These are phyloP conservation scores for Imbricaverruca yamaguchii DNA, from an alignment of 2,888 invertebrate genomes.

Conservation along the genomic window DNA sequence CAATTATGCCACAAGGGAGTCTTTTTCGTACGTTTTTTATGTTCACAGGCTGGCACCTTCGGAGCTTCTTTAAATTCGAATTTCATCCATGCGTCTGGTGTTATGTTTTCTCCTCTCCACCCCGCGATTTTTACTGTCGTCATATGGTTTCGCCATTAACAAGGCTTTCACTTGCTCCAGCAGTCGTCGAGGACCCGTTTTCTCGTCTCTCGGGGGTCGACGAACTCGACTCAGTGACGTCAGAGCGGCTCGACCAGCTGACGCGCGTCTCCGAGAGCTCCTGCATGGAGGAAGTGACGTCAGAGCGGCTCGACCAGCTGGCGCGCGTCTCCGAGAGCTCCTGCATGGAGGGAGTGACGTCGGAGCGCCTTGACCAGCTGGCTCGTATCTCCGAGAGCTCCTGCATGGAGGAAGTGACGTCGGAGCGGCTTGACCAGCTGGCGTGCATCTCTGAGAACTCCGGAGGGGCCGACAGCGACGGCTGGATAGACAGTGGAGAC, in stretches of 20 bases:
- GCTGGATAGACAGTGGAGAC: background rate
- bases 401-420: background rate
- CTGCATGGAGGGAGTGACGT: background rate
- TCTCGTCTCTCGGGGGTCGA: conserved; percentile 22
- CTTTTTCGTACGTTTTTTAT: no score
- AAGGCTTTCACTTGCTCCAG: no score
- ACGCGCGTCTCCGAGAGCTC: conserved; percentile 8
- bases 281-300: background rate
- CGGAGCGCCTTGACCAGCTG: background rate
- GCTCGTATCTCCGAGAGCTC: conserved; percentile 1
- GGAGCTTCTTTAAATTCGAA: no score
- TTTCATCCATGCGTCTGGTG: no score
- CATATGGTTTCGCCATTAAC: no score
- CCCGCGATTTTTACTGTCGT: no score
- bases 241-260: background rate
- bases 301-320: background rate
- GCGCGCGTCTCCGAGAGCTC: background rate
- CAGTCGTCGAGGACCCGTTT: conserved; percentile 17
- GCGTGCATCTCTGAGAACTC: background rate
- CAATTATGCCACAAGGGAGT: no score
- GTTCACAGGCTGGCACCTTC: no score
- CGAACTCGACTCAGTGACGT: conserved; percentile 20
- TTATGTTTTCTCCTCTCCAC: no score
- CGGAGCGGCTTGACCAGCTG: background rate
- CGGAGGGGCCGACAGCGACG: background rate